These are phyloP conservation scores for Philotrypesis tridentata DNA, from an alignment of 1,140 invertebrate genomes.

Conservation along the genomic window DNA sequence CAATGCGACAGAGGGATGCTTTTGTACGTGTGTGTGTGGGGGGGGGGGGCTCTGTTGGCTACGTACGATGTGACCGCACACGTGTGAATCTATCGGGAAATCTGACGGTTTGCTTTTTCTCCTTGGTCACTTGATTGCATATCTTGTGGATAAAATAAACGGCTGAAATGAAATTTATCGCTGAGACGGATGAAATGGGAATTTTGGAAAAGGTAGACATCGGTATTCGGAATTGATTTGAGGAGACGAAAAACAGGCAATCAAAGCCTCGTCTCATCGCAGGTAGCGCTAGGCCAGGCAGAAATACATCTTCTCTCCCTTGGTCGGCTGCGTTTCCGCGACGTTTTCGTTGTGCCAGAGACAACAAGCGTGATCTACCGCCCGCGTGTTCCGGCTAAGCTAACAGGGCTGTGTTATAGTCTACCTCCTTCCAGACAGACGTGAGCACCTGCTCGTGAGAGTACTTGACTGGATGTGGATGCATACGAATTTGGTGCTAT, in stretches of 20 bases:
- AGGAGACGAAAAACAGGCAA: background rate
- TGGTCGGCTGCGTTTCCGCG: conserved; percentile 3
- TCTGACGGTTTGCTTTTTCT: background rate
- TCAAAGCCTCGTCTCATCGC: background rate
- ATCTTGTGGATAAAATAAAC: conserved; percentile 32
- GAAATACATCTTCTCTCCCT: conserved; percentile 33
- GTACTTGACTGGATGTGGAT: background rate
- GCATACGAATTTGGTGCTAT: conserved; percentile 9
- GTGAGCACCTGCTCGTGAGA: background rate
- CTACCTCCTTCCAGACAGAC: background rate
- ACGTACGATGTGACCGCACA: background rate
- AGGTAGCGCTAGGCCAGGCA: background rate
- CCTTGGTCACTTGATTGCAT: background rate
- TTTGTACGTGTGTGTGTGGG: background rate
- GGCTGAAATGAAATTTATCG: background rate
- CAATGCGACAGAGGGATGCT: background rate
- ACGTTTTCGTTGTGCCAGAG: conserved; percentile 17
- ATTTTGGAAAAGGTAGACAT: too few species aligned
- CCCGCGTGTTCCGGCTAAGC: conserved; percentile 2
- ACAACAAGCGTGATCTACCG: conserved; percentile 38
- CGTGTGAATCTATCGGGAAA: background rate
- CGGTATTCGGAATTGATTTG: too few species aligned
- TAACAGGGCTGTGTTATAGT: conserved; percentile 21
- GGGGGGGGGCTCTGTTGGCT: too few species aligned
- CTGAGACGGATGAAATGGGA: background rate